Conservation (phyloP, 1,140 invertebrate species). For the Acromyrmex charruanus region DNA sequence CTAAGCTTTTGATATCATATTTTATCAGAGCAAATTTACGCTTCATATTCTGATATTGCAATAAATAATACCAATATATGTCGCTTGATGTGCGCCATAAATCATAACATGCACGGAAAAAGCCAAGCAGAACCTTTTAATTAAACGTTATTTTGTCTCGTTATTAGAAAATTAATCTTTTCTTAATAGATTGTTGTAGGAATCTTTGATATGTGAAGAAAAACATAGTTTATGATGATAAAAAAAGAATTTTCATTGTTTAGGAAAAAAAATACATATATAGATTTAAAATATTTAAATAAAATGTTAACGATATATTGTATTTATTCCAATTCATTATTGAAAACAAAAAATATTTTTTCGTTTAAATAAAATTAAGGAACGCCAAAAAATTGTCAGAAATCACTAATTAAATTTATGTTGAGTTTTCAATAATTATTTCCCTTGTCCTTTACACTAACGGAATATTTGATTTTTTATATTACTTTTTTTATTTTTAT, state of each 20-base stretch:
- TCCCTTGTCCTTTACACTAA: no score
- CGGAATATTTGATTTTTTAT: no score
- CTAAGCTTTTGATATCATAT: conserved; percentile 48
- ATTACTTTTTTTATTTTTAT: no score
- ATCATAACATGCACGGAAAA: not conserved
- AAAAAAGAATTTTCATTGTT: not conserved
- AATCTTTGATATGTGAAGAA: not conserved
- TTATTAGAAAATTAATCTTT: not conserved
- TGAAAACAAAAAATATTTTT: not conserved
- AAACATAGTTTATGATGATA: not conserved
- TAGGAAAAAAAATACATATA: not conserved
- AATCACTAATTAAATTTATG: not conserved
- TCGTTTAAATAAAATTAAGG: not conserved
- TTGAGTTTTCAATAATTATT: not conserved
- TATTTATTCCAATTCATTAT: not conserved
- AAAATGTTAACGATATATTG: not conserved
- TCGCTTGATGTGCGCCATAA: conserved; percentile 7
- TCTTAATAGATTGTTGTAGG: not conserved
- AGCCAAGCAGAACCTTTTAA: not conserved
- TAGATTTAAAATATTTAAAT: not conserved
- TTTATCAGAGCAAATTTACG: conserved; percentile 43
- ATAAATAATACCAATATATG: conserved; percentile 3
- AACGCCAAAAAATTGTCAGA: not conserved
- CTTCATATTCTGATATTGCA: conserved; percentile 4
- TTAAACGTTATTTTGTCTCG: conserved; percentile 28